Percentiles rank a stretch among this genome's conserved stretches.
Conservation (phyloP, 2,888 invertebrate species). For the Alviniconcha strummeri region DNA sequence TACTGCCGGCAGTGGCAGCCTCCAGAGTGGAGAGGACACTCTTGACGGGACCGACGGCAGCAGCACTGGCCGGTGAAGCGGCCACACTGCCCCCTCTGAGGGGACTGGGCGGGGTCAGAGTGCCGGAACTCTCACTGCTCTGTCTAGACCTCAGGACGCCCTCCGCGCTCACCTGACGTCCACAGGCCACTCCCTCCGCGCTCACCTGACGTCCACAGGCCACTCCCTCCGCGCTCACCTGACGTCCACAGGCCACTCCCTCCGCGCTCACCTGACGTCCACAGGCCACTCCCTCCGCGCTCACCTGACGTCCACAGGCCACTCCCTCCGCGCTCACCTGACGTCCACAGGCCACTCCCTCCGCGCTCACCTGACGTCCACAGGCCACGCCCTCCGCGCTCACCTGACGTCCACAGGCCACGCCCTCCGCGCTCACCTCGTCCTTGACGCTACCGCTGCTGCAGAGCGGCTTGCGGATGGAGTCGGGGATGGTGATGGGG, state of each 20-base stretch:
- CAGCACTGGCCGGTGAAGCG: neutral
- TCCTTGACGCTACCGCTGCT: neutral
- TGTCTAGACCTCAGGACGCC: neutral
- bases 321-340: neutral
- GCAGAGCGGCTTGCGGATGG: constrained; percentile 17
- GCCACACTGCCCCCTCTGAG: too few species aligned
- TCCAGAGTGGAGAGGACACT: neutral
- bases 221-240: neutral
- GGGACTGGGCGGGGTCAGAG: neutral
- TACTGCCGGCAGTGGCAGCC: neutral
- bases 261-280: too few species aligned
- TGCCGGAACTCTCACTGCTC: neutral
- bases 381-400: too few species aligned
- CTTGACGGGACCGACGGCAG: neutral
- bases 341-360: too few species aligned
- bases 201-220: too few species aligned
- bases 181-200: too few species aligned
- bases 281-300: too few species aligned
- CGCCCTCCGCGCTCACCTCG: neutral
- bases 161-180: neutral
- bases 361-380: too few species aligned
- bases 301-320: too few species aligned
- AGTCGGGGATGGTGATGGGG: constrained; percentile 23
- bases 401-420: too few species aligned
- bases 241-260: too few species aligned